phyloP scores from a whole-genome alignment of 2,797 vertebrate genomes.

The Psittacula derbiana region DNA sequence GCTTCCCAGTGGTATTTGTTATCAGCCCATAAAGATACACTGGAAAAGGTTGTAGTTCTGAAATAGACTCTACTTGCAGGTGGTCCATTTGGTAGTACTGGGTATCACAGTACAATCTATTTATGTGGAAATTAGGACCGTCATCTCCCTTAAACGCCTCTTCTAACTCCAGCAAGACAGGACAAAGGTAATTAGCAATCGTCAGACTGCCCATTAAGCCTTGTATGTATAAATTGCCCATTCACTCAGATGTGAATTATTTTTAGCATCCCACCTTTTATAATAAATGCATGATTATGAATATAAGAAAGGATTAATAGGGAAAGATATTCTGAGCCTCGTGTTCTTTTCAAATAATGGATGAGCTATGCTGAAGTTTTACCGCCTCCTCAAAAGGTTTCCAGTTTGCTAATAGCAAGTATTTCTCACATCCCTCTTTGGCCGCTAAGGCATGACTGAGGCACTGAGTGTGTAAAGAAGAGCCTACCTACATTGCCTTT shows the following conservation, averaged over 20 bases:
- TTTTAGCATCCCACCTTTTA: neutral
- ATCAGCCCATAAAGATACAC: neutral
- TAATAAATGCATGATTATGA: neutral
- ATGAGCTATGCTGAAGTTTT: neutral
- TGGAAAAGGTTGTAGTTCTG: neutral
- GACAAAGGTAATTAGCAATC: neutral
- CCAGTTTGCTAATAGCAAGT: accelerated
- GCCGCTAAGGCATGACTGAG: neutral
- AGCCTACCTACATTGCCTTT: neutral
- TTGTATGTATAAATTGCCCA: neutral
- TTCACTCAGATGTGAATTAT: neutral
- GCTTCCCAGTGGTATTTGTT: neutral
- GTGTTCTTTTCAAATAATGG: accelerated
- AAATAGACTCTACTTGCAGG: neutral
- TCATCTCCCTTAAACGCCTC: neutral
- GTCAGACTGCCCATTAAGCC: neutral
- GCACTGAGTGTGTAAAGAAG: accelerated
- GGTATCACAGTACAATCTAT: neutral
- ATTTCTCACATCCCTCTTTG: neutral
- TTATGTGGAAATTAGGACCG: neutral
- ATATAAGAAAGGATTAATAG: neutral
- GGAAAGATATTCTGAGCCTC: neutral
- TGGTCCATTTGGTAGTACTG: neutral
- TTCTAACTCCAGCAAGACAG: neutral
- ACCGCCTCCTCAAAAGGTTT: neutral